These are phyloP conservation scores for Neomonachus schauinslandi DNA, from an alignment of 2,113 vertebrate genomes.

Conservation along the genomic window DNA sequence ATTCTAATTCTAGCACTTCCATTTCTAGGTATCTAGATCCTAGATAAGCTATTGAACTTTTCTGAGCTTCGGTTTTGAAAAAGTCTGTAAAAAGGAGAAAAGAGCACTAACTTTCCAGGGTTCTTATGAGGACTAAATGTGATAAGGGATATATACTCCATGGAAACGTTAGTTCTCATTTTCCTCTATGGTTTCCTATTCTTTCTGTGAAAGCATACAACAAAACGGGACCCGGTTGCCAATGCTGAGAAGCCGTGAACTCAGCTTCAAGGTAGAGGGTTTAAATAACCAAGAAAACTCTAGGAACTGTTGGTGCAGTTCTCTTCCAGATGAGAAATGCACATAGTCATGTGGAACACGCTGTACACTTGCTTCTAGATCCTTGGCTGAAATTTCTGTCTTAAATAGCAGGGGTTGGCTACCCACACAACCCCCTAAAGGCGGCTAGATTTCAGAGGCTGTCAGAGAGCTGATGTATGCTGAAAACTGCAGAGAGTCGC, in stretches of 20 bases:
- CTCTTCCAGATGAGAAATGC: slow-evolving; percentile 37
- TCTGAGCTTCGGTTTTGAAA: not conserved
- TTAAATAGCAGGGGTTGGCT: not conserved
- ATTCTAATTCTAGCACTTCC: not conserved
- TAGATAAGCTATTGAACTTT: not conserved
- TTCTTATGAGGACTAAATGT: not conserved
- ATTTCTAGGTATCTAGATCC: not conserved
- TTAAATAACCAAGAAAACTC: slow-evolving; percentile 30
- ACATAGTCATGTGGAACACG: not conserved
- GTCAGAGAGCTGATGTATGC: not conserved
- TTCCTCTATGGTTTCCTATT: not conserved
- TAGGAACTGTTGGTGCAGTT: not conserved
- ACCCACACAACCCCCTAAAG: not conserved
- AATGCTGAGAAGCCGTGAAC: not conserved
- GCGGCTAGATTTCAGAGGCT: not conserved
- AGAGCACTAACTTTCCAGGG: not conserved
- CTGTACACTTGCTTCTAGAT: slow-evolving; percentile 13
- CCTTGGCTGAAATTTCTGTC: not conserved
- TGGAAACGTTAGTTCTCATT: not conserved
- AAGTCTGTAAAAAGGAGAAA: not conserved
- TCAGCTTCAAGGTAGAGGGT: slow-evolving; percentile 34
- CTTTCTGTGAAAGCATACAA: not conserved
- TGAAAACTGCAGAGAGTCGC: not conserved
- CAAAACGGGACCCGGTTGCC: not conserved
- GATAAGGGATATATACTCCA: not conserved